phyloP scores from a whole-genome alignment of 2,888 invertebrate genomes.

The Crematogaster levior region DNA sequence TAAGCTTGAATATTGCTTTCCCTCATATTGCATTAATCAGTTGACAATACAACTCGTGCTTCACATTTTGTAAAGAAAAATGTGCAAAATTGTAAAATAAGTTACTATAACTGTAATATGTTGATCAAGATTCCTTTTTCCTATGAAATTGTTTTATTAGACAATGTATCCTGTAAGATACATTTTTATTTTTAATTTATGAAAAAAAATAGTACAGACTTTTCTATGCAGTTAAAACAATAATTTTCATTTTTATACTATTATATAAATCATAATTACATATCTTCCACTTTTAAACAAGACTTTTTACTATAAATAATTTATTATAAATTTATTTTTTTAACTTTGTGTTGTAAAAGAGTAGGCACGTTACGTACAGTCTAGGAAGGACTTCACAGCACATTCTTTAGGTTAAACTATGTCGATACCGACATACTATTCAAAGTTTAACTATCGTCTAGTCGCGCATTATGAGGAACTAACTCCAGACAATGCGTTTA shows the following conservation, averaged over 20 bases:
- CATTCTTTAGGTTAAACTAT: slow-evolving; percentile 20
- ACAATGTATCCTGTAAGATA: not conserved
- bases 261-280: not conserved
- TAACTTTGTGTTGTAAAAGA: not conserved
- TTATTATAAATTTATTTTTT: not conserved
- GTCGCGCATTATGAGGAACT: slow-evolving; percentile 7
- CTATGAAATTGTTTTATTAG: not conserved
- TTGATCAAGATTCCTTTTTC: not conserved
- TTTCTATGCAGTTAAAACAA: not conserved
- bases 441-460: slow-evolving; percentile 34
- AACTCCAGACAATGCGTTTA: slow-evolving; percentile 27
- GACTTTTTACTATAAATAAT: not conserved
- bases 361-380: not conserved
- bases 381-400: not conserved
- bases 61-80: not conserved
- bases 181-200: not conserved
- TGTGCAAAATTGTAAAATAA: not conserved
- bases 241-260: not conserved
- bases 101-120: not conserved
- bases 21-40: not conserved
- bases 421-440: slow-evolving; percentile 1
- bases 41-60: not conserved
- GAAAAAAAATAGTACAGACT: too few species aligned
- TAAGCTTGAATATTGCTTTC: not conserved
- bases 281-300: not conserved